Evolutionary conservation across 2,113 vertebrate genomes (phyloP), one percentile per base, ranked within the genome.

Genomic region (Varanus komodoensis): DNA sequence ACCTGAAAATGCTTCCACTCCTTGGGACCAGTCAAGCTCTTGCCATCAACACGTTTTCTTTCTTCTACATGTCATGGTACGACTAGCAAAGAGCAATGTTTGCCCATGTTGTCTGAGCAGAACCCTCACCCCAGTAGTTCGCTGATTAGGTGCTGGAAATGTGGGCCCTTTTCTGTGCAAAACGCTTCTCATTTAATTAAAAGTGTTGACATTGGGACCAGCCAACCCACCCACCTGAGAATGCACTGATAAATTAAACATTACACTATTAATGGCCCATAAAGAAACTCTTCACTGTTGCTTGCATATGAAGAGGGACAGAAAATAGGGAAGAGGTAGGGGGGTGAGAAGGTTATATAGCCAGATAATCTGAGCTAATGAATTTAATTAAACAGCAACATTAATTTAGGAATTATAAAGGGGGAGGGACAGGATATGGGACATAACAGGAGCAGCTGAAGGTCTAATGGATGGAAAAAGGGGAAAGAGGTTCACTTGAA

Each of bases 241-340:
- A 96, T 95, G 92, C 88, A 90, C 95, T 93, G 95, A 96, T 97
- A 97, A 97, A 97, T 97, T 97, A 97, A 97, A 96, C 97, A 97
- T 97, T 96, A 96, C 95, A 95, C 95, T 96, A 96, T 97, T 97
- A 97, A 97, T 97, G 97, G 97, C 94, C 97, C 96, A 96, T 97
- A 97, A 97, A 97, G 96, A 97, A 97, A 96, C 96, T 94, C 89
- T 95, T 96, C 86, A 0, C 95, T 96, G 93, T 96, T 96, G 95
- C 92, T 95, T 97, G 93, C 95, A 91, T 95, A 90, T 94, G 92
- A 91, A 91, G 92, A 68, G 90, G 95, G 57, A 79, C 67, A 80
- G 64, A 79, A 80, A 79, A 91, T 96, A 95, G 95, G 96, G 95
- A 97, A 95, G 96, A 96, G 95, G 92, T 52, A 86, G 83, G 89